These are phyloP conservation scores for Eupelmus urozonus DNA, from an alignment of 2,888 invertebrate species.

Conservation along the genomic window DNA sequence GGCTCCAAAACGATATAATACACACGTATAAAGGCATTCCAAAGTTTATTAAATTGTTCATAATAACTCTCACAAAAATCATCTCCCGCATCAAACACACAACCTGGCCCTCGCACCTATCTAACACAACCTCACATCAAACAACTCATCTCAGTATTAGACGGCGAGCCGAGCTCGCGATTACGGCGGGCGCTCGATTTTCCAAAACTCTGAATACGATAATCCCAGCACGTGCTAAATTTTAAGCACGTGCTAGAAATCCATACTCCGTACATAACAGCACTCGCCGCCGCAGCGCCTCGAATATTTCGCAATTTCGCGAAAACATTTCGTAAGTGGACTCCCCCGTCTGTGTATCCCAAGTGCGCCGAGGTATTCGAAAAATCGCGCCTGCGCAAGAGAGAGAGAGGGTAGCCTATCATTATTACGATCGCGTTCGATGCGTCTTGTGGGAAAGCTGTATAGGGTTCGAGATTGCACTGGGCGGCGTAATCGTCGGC, in stretches of 20 bases:
- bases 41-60: too few relatives aligned
- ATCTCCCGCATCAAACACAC: too few relatives aligned
- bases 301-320: constrained; percentile 53
- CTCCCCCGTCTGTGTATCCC: neutral
- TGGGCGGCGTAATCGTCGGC: constrained; percentile 11
- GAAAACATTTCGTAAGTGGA: constrained; percentile 56
- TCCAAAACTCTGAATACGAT: constrained; percentile 51
- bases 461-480: constrained; percentile 4
- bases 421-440: constrained; percentile 64
- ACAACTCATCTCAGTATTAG: too few relatives aligned
- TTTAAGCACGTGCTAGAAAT: constrained; percentile 51
- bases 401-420: constrained; percentile 62
- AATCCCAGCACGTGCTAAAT: constrained; percentile 39
- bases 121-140: too few relatives aligned
- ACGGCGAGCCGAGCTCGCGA: neutral
- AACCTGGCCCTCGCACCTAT: too few relatives aligned
- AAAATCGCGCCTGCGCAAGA: constrained; percentile 15
- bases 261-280: constrained; percentile 32
- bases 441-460: constrained; percentile 65
- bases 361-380: constrained; percentile 25
- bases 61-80: too few relatives aligned
- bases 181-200: neutral
- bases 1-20: too few relatives aligned
- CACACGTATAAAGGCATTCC: too few relatives aligned
- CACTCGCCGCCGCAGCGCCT: constrained; percentile 1